Base-by-base conservation (phyloP, 1,140 invertebrate genomes). In the Anastatus disparis region DNA sequence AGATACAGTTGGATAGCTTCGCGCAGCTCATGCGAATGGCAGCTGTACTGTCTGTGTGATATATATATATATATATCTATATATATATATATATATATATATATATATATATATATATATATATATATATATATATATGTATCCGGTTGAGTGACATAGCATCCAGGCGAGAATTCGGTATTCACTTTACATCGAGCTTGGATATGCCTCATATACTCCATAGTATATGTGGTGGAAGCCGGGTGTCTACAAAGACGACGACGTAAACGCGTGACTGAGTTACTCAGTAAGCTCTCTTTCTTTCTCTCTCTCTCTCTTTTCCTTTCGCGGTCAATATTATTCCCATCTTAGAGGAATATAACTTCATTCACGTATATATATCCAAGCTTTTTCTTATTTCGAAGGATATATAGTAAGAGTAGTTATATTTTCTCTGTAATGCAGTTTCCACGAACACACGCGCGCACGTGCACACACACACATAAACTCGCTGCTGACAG, bases 141-240 rank as follows among this genome's bases (percentile, higher is more conserved):
- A 35, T 35, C 4, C 31, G 31, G 31, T n/a, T n/a, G 48, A 15
- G 2, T 40, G 22, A 59, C 46, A 40, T 38, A 17, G 22, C 58
- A 76, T 72, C 73, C 68, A 68, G 62, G 74, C 50, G 75, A 67
- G 70, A 77, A 77, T 77, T 77, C 24, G 50, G 71, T 76, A 78
- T 77, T 76, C 73, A 75, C 64, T 46, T 73, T 71, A 64, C 70
- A 65, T 40, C n/a, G 35, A 27, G n/a, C n/a, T 42, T 13, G 29
- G 31, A 64, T 53, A 52, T 26, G 42, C 42, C 27, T 62, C 26
- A 15, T 0, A 7, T 8, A 56, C n/a, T n/a, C n/a, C n/a, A n/a
- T 10, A 10, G 31, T 35, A 35, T 10, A 10, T 35, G 10, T 35
- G 31, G 4, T 6, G 4, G 10, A 6, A 35, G 4, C 31, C 10